Evolutionary conservation across 2,888 invertebrate species (phyloP).

Genomic region (Drosophila peninsularis): DNA sequence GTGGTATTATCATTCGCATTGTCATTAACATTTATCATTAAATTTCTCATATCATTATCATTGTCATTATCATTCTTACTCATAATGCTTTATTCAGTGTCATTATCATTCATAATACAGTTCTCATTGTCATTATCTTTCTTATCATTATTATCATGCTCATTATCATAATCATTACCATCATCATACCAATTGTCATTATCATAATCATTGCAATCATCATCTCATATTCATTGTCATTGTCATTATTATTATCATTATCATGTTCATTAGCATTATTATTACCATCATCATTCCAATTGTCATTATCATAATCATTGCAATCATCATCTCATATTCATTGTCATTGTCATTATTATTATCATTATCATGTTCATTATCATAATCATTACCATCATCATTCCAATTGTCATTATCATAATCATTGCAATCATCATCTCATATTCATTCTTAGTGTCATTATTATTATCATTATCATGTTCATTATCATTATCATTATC

Average conservation of each 20-base stretch:
- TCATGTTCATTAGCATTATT: not conserved
- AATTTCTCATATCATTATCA: not conserved
- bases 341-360: not conserved
- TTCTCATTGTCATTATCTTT: not conserved
- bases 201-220: not conserved
- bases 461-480: not conserved
- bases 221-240: too few species aligned
- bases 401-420: too few species aligned
- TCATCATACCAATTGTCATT: not conserved
- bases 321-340: not conserved
- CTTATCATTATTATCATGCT: not conserved
- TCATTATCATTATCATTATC: not conserved
- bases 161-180: not conserved
- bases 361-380: not conserved
- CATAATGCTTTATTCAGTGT: too few species aligned
- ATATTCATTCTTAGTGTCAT: not conserved
- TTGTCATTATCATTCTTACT: too few species aligned
- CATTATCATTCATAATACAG: not conserved
- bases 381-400: too few species aligned
- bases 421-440: not conserved
- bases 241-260: not conserved
- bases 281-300: not conserved
- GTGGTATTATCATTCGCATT: too few species aligned
- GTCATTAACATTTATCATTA: too few species aligned
- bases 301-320: not conserved